Percentiles rank a stretch among this genome's conserved stretches.
These are phyloP conservation scores for Platorchestia sp. DNA, from an alignment of 1,140 invertebrate genomes.

Conservation along the genomic window DNA sequence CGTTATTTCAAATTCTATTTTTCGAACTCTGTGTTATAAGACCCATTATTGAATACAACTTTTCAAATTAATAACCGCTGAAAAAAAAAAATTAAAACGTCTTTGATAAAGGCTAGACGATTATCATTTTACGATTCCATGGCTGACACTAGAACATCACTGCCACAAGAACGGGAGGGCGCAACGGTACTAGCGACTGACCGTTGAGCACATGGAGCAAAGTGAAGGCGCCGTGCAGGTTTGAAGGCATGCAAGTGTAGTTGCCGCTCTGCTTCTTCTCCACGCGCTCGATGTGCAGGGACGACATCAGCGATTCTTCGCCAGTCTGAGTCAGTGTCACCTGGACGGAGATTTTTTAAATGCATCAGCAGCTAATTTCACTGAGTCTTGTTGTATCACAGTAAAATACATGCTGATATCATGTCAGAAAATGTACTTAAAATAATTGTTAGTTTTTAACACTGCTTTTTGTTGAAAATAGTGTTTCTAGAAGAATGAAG, in stretches of 20 bases:
- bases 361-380: neutral
- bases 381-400: too few species aligned
- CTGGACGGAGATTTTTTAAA: slow-evolving; percentile 35
- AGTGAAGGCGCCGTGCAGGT: slow-evolving; percentile 69
- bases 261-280: slow-evolving; percentile 69
- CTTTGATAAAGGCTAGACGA: too few species aligned
- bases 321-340: slow-evolving; percentile 62
- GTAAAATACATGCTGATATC: too few species aligned
- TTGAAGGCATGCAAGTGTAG: slow-evolving; percentile 70
- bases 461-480: too few species aligned
- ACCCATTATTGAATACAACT: too few species aligned
- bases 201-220: slow-evolving; percentile 70
- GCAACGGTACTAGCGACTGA: slow-evolving; percentile 57
- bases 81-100: too few species aligned
- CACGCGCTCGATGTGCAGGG: slow-evolving; percentile 69
- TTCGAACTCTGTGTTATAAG: too few species aligned
- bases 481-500: too few species aligned
- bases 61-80: too few species aligned
- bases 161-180: neutral
- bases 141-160: neutral
- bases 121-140: neutral
- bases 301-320: slow-evolving; percentile 61
- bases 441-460: too few species aligned
- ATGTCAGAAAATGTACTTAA: too few species aligned
- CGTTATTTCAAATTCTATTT: too few species aligned